Base-by-base conservation (phyloP, 2,113 vertebrate genomes). In the Porphyrio hochstetteri region DNA sequence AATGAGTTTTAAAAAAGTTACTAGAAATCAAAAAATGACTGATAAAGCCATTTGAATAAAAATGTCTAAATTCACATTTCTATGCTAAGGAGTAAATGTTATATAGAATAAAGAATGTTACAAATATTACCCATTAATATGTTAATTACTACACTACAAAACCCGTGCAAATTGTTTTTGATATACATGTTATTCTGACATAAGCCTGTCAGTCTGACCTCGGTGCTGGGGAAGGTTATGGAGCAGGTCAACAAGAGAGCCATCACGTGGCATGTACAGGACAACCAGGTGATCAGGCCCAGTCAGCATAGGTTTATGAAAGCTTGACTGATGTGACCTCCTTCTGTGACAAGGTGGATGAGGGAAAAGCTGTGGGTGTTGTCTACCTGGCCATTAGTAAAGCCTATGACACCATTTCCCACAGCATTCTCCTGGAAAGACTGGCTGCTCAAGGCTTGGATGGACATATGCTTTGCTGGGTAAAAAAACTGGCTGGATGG, bases 241-340 rank as follows among this genome's bases (percentile, higher is more conserved):
- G 53, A 79, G 44, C 44, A 63, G 12, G 69, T 46, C 18, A 42
- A 15, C 44, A 25, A 33, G 13, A 19, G 10, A 60, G 40, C 29
- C 55, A 67, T 35, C 48, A 55, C 13, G 2, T 0, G 5, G 38
- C 25, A 60, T 0, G 0, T 31, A 46, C 28, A 53, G 42, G 12
- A 82, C 56, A 79, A 59, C 4, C 14, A 67, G 33, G 33, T 8
- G 13, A 70, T 44, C 56, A 67, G 7, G 10, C 33, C n/a, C 36
- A 52, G 42, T 56, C 59, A 46, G 23, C 52, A 25, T 0, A 0
- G 9, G 5, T 55, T 71, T 79, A 79, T 33, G 74, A 78, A 78
- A 88, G 29, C 16, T 19, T 20, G 29, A 82, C 29, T 40, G 27
- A 67, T 9, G n/a, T 44, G 36, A 48, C 11, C 40, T 78, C 71